A percentile compares a stretch with the other conserved stretches of the same genome.
Conservation (phyloP, 1,140 invertebrate genomes). For the Dolichoris vasculosae region DNA sequence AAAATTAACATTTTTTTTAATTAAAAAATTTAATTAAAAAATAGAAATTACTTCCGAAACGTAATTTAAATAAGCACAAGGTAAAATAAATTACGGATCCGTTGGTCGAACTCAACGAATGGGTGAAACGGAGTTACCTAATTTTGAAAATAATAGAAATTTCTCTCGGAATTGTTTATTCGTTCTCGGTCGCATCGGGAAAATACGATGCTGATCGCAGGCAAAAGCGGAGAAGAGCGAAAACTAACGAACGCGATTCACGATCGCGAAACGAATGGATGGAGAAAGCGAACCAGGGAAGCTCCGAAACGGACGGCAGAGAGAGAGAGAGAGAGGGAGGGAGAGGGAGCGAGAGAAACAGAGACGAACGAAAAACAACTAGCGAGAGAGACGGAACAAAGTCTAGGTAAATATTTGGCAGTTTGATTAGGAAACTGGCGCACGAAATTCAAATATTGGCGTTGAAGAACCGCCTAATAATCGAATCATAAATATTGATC, state of each 20-base stretch:
- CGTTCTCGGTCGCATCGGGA: neutral
- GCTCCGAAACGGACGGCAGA: too few relatives aligned
- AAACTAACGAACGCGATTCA: neutral
- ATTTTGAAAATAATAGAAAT: neutral
- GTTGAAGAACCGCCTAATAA: slow-evolving; percentile 31
- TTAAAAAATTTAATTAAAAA: too few relatives aligned
- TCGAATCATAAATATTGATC: slow-evolving; percentile 55
- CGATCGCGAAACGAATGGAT: neutral
- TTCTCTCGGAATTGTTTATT: neutral
- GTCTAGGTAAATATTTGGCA: slow-evolving; percentile 46
- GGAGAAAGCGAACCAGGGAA: neutral
- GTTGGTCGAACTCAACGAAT: too few relatives aligned
- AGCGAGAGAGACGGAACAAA: slow-evolving; percentile 15
- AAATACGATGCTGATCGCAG: neutral
- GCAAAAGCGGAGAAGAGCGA: neutral
- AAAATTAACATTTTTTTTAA: too few relatives aligned
- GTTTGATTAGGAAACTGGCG: slow-evolving; percentile 46
- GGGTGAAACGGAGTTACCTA: neutral
- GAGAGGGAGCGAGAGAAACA: neutral
- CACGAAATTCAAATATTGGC: slow-evolving; percentile 49
- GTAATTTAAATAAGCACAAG: too few relatives aligned
- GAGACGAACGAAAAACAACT: neutral
- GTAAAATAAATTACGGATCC: too few relatives aligned
- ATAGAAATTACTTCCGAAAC: too few relatives aligned
- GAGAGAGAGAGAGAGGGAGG: neutral